Percentiles rank a stretch among this genome's conserved stretches.
These are phyloP conservation scores for Drosophila mimica DNA, from an alignment of 2,888 invertebrate genomes.

Conservation along the genomic window DNA sequence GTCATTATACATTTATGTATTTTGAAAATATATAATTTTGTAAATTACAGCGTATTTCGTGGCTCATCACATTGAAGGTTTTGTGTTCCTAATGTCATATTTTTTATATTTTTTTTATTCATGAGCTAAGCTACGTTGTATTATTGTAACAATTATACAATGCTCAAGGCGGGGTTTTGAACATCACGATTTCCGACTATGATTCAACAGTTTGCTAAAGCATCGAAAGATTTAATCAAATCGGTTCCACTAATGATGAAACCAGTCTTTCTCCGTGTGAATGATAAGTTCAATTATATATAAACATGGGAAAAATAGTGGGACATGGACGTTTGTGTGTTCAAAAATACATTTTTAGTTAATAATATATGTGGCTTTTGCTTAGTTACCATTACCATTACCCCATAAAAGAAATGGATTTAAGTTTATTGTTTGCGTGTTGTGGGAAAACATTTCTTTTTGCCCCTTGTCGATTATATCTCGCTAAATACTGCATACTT, in stretches of 20 bases:
- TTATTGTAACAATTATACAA: slow-evolving; percentile 40
- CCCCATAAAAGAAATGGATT: not conserved
- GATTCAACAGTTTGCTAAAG: slow-evolving; percentile 38
- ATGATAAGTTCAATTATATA: not conserved
- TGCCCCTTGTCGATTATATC: slow-evolving; percentile 27
- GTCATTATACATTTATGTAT: not conserved
- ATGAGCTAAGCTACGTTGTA: slow-evolving; percentile 8
- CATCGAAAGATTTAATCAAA: slow-evolving; percentile 9
- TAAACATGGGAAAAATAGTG: not conserved
- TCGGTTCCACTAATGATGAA: not conserved
- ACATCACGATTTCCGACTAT: slow-evolving; percentile 45
- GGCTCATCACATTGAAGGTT: not conserved
- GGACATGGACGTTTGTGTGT: not conserved
- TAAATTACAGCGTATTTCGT: slow-evolving; percentile 23
- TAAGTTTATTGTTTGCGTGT: slow-evolving; percentile 22
- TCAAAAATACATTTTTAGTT: not conserved
- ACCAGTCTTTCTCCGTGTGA: not conserved
- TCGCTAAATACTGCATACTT: not conserved
- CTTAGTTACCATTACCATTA: not conserved
- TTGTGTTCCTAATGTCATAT: slow-evolving; percentile 6
- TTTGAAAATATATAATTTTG: not conserved
- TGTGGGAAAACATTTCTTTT: slow-evolving; percentile 4
- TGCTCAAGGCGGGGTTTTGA: slow-evolving; percentile 32
- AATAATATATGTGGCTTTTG: not conserved
- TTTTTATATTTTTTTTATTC: slow-evolving; percentile 1